A percentile compares a stretch with the other conserved stretches of the same genome.
These are phyloP conservation scores for Umimayanthus chanpuru DNA, from an alignment of 92 coral and sea anemone genomes.

Conservation along the genomic window DNA sequence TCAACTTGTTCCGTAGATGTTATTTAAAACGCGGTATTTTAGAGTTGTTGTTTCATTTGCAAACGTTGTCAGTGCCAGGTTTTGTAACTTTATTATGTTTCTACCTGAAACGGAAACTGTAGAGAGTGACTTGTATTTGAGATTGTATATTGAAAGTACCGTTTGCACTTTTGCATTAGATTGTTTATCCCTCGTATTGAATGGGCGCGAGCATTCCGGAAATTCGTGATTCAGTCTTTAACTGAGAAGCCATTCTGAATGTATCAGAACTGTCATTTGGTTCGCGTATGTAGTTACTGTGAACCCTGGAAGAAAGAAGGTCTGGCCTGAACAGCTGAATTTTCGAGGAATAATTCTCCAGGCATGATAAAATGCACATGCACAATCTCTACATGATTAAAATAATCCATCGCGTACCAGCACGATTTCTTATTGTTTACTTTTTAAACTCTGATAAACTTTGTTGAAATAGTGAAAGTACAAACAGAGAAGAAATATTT, in stretches of 20 bases:
- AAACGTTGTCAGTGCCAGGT: not conserved
- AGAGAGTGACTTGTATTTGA: not conserved
- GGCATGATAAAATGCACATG: not conserved
- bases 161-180: not conserved
- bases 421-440: not conserved
- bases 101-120: not conserved
- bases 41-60: not conserved
- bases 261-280: not conserved
- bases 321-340: not conserved
- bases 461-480: constrained; percentile 6
- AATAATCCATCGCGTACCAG: not conserved
- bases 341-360: not conserved
- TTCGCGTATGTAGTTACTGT: not conserved
- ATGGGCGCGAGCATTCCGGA: not conserved
- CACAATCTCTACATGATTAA: not conserved
- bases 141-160: not conserved
- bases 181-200: not conserved
- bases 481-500: constrained; percentile 5
- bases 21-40: not conserved
- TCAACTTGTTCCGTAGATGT: not conserved
- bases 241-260: not conserved
- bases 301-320: not conserved
- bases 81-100: no score
- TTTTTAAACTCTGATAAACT: not conserved
- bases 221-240: not conserved